Evolutionary conservation across 1,140 invertebrate genomes (phyloP).

Genomic region (Prorops nasuta): DNA sequence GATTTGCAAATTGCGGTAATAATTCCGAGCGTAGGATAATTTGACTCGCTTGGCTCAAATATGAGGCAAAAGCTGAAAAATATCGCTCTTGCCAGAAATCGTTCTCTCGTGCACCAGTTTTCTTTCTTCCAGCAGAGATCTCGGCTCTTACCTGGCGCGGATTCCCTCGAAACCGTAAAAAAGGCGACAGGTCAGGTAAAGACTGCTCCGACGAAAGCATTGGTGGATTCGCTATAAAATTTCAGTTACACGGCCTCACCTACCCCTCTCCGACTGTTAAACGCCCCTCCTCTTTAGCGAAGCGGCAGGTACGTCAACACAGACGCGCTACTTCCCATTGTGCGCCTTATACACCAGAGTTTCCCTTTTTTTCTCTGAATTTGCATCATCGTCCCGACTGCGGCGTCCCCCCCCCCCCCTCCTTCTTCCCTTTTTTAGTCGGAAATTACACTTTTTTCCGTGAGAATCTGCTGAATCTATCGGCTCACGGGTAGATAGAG

Average conservation of each 20-base stretch:
- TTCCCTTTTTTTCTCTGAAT: slow-evolving; percentile 30
- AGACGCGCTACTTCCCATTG: too few species aligned
- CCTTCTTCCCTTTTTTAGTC: slow-evolving; percentile 19
- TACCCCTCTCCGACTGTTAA: not conserved
- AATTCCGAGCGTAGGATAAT: too few species aligned
- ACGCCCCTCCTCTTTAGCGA: slow-evolving; percentile 5
- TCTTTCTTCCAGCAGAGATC: slow-evolving; percentile 23
- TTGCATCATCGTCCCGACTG: slow-evolving; percentile 26
- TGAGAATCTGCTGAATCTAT: slow-evolving; percentile 26
- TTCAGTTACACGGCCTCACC: slow-evolving; percentile 24
- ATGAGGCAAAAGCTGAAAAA: too few species aligned
- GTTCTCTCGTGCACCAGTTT: slow-evolving; percentile 14
- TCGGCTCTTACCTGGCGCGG: slow-evolving; percentile 42
- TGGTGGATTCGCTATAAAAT: slow-evolving; percentile 38
- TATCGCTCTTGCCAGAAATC: too few species aligned
- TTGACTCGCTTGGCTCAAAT: too few species aligned
- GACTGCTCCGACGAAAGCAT: slow-evolving; percentile 10
- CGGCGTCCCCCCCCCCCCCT: slow-evolving; percentile 8
- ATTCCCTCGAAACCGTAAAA: slow-evolving; percentile 34
- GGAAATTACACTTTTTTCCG: slow-evolving; percentile 32
- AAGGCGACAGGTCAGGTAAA: too few species aligned
- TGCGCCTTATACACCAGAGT: too few species aligned
- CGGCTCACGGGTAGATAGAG: not conserved
- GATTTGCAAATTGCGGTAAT: too few species aligned
- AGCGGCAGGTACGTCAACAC: not conserved